Conservation (phyloP, 2,888 invertebrate species). For the Tachystola acroxantha region DNA sequence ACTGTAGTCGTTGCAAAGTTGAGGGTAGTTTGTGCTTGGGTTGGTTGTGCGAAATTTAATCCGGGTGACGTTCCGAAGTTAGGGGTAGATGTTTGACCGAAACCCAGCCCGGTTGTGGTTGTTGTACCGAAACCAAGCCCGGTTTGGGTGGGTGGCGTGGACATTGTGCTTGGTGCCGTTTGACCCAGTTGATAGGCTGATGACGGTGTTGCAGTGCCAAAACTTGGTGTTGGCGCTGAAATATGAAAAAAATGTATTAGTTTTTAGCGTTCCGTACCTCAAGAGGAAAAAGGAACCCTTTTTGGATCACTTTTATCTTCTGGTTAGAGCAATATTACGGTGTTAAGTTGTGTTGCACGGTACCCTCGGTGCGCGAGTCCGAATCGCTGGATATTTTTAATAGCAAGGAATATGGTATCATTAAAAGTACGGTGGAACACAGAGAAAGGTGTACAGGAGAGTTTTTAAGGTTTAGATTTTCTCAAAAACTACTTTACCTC, state of each 20-base stretch:
- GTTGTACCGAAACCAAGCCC: constrained; percentile 12
- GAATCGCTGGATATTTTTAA: too few species aligned
- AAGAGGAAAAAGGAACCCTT: too few species aligned
- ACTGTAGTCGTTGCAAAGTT: constrained; percentile 20
- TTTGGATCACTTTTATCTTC: too few species aligned
- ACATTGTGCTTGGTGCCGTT: background rate
- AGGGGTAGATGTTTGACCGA: constrained; percentile 5
- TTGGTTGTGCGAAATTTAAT: constrained; percentile 14
- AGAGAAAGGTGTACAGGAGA: too few species aligned
- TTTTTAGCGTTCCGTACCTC: too few species aligned
- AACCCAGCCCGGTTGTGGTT: constrained; percentile 2
- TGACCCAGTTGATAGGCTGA: constrained; percentile 2
- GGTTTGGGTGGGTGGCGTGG: constrained; percentile 3
- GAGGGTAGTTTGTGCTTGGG: constrained; percentile 9
- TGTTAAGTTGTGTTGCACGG: too few species aligned
- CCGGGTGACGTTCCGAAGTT: background rate
- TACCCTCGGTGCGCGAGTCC: too few species aligned
- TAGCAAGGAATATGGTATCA: too few species aligned
- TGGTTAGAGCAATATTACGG: too few species aligned
- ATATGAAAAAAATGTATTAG: background rate
- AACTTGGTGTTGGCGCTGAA: constrained; percentile 16
- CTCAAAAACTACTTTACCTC: too few species aligned
- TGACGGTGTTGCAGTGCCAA: constrained; percentile 14
- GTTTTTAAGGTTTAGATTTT: too few species aligned
- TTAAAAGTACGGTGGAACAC: too few species aligned